phyloP scores from a whole-genome alignment of 1,140 invertebrate species.

The Drosophila arizonae region DNA sequence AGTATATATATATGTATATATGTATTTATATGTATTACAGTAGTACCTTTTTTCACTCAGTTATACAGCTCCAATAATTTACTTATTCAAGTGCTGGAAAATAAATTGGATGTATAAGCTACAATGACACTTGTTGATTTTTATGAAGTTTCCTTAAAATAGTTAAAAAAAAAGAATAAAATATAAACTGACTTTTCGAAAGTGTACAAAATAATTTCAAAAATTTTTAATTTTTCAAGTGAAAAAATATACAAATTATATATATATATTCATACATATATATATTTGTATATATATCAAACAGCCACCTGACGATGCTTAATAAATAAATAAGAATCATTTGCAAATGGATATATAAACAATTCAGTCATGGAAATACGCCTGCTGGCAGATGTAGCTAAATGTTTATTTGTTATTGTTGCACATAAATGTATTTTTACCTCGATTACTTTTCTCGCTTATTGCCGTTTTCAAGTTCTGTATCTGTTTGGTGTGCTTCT shows the following conservation, averaged over 20 bases:
- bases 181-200: neutral
- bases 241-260: neutral
- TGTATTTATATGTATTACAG: neutral
- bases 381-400: neutral
- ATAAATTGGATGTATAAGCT: neutral
- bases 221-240: no score
- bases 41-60: neutral
- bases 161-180: neutral
- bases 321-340: slow-evolving; percentile 1
- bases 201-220: no score
- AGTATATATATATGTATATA: neutral
- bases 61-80: neutral
- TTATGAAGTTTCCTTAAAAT: neutral
- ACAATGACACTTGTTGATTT: neutral
- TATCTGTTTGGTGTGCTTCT: neutral
- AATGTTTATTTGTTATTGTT: slow-evolving; percentile 6
- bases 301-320: neutral
- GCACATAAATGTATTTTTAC: neutral
- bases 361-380: neutral
- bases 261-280: no score
- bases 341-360: neutral
- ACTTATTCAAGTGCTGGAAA: neutral
- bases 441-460: slow-evolving; percentile 13
- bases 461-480: slow-evolving; percentile 25
- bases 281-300: neutral